Base-by-base conservation (phyloP, 1,140 invertebrate species). In the Aethina tumida region DNA sequence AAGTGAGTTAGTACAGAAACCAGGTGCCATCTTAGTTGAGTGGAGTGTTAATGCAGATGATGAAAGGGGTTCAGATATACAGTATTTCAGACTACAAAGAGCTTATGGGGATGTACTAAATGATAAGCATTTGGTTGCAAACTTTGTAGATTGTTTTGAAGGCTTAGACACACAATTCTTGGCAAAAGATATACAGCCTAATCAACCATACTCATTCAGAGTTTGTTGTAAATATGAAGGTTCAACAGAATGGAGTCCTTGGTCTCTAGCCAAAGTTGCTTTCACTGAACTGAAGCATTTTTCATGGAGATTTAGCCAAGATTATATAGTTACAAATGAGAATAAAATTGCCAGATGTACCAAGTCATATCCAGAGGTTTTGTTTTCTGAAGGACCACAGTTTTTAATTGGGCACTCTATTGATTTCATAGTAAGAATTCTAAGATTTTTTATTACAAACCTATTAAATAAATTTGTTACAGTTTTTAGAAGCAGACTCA, bases 171-270 rank as follows among this genome's bases (percentile, higher is more conserved):
- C 38, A 6, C 49, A 56, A 27, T 52, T 32, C 43, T 42, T 56
- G 17, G 35, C 48, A 5, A 48, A 50, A 32, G 53, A 54, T 38
- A 31, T 56, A 16, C 29, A 38, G 32, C 33, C 45, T 16, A 45
- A 43, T 28, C 41, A 56, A 38, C 25, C 36, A 15, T 58, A 58
- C 47, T 48, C 52, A 9, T 58, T 54, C 41, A 37, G 53, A 27
- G 51, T 58, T 9, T 47, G 52, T 41, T 56, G 53, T 33, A 58
- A 53, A 34, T 58, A 47, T 28, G 53, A 55, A 30, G 53, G 53
- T n/a, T 32, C 35, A 9, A 33, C 39, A 4, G 37, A 48, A 3
- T 58, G 52, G 51, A 56, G 47, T 32, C 51, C 51, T 6, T 58
- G 53, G 53, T 58, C 55, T 13, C 15, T 56, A 15, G 40, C 52